A percentile compares a stretch with the other conserved stretches of the same genome.
phyloP scores from a whole-genome alignment of 64 coral and sea anemone species.

The Montipora capricornis region DNA sequence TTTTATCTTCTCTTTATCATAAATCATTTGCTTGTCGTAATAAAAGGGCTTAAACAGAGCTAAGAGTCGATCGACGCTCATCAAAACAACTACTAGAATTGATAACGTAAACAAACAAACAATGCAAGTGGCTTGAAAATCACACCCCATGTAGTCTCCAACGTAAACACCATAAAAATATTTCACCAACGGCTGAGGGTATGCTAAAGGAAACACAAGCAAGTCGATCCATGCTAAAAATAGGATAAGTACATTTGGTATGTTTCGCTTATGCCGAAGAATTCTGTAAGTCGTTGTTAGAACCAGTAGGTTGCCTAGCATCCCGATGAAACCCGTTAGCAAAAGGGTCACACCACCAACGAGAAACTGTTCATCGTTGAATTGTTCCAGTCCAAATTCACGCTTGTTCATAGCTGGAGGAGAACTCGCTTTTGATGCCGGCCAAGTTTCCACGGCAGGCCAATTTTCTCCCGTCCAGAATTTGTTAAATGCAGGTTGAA shows the following conservation, averaged over 20 bases:
- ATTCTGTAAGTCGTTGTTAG: constrained; percentile 84
- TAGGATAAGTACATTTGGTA: constrained; percentile 91
- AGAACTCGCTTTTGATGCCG: not conserved
- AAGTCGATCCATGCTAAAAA: constrained; percentile 91
- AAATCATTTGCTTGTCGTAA: constrained; percentile 84
- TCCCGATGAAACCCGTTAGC: constrained; percentile 78
- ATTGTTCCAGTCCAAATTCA: constrained; percentile 86
- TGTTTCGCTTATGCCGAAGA: constrained; percentile 82
- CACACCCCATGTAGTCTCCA: constrained; percentile 87
- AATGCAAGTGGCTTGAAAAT: constrained; percentile 87
- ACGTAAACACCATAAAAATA: constrained; percentile 85
- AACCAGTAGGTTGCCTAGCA: constrained; percentile 83
- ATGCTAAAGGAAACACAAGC: constrained; percentile 72
- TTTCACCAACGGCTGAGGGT: constrained; percentile 81
- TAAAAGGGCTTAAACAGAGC: constrained; percentile 86
- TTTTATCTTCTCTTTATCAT: constrained; percentile 91
- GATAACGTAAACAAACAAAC: constrained; percentile 78
- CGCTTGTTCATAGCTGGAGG: constrained; percentile 72
- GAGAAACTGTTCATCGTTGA: constrained; percentile 89
- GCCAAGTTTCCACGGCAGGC: not conserved
- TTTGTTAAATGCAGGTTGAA: too few relatives aligned
- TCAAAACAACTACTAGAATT: constrained; percentile 81
- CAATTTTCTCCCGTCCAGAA: not conserved
- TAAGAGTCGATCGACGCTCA: constrained; percentile 88
- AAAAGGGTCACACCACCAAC: constrained; percentile 83